Conservation (phyloP, 1,140 invertebrate genomes). For the Leptonema lineaticorne region DNA sequence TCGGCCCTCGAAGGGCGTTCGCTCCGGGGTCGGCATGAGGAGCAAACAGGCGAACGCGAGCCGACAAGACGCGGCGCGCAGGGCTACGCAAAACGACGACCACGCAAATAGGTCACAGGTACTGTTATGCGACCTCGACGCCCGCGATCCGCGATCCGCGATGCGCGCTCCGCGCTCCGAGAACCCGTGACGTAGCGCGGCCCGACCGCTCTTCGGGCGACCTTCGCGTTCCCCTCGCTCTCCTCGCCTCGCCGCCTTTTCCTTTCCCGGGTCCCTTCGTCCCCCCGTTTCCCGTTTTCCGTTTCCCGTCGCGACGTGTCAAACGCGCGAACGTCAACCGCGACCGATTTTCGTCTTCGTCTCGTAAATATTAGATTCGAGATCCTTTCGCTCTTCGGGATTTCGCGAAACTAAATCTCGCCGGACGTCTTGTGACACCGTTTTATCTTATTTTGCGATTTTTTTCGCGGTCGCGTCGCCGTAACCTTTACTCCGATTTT, state of each 20-base stretch:
- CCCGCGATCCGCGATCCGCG: not conserved
- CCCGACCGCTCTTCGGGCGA: not conserved
- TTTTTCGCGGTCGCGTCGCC: too few species aligned
- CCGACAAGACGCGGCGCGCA: not conserved
- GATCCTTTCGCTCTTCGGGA: too few species aligned
- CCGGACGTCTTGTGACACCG: too few species aligned
- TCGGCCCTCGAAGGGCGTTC: not conserved
- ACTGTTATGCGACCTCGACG: conserved; percentile 6
- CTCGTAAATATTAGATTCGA: too few species aligned
- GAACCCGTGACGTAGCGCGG: not conserved
- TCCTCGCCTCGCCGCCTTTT: not conserved
- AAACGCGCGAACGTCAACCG: not conserved
- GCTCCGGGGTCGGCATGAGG: not conserved
- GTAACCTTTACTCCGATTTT: too few species aligned
- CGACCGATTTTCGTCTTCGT: too few species aligned
- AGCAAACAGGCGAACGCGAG: not conserved
- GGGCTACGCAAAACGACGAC: not conserved
- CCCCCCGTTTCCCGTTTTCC: not conserved
- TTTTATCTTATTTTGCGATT: too few species aligned
- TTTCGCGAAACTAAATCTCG: too few species aligned
- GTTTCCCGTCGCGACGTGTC: not conserved
- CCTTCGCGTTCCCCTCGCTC: not conserved
- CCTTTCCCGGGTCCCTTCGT: not conserved
- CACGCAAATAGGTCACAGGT: conserved; percentile 20
- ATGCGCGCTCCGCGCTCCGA: too few species aligned